A percentile compares a stretch with the other conserved stretches of the same genome.
Evolutionary conservation across 2,113 vertebrate genomes (phyloP).

Genomic region (Stegastes partitus): DNA sequence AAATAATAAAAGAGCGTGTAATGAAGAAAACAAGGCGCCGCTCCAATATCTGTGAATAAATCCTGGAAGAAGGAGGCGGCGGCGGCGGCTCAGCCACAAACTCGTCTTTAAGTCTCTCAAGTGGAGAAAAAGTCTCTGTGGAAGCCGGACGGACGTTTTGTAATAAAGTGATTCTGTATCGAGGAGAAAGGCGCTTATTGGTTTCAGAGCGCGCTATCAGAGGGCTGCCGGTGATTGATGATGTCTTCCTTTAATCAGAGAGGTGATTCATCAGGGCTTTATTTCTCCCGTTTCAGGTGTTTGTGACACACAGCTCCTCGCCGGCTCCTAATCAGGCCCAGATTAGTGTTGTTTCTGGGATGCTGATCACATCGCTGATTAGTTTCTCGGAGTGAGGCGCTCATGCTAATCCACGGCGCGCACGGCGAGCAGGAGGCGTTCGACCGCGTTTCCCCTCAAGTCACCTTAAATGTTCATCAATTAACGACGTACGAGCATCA

Average conservation of each 20-base stretch:
- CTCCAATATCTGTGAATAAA: conserved; percentile 47
- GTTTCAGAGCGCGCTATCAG: conserved; percentile 40
- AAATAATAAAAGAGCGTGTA: conserved; percentile 57
- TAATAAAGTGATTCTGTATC: conserved; percentile 66
- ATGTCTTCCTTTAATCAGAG: conserved; percentile 72
- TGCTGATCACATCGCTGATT: conserved; percentile 51
- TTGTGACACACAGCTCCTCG: conserved; percentile 34
- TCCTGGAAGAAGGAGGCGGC: conserved; percentile 34
- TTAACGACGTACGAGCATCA: too few species aligned
- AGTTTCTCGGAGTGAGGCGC: conserved; percentile 25
- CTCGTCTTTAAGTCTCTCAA: conserved; percentile 43
- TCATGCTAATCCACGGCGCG: conserved; percentile 11
- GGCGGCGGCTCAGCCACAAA: conserved; percentile 24
- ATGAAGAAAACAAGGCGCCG: conserved; percentile 38
- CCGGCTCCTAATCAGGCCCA: conserved; percentile 48
- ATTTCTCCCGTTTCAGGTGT: conserved; percentile 50
- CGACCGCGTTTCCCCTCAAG: too few species aligned
- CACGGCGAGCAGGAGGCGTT: background rate
- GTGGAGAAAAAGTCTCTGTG: conserved; percentile 19
- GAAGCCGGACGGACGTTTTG: conserved; percentile 32
- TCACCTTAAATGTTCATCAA: conserved; percentile 5
- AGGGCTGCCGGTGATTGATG: conserved; percentile 62
- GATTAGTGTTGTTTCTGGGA: conserved; percentile 35
- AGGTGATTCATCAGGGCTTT: conserved; percentile 61
- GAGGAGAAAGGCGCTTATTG: conserved; percentile 62